Evolutionary conservation across 2,113 vertebrate genomes (phyloP).

Genomic region (Trematocara nigrifrons): DNA sequence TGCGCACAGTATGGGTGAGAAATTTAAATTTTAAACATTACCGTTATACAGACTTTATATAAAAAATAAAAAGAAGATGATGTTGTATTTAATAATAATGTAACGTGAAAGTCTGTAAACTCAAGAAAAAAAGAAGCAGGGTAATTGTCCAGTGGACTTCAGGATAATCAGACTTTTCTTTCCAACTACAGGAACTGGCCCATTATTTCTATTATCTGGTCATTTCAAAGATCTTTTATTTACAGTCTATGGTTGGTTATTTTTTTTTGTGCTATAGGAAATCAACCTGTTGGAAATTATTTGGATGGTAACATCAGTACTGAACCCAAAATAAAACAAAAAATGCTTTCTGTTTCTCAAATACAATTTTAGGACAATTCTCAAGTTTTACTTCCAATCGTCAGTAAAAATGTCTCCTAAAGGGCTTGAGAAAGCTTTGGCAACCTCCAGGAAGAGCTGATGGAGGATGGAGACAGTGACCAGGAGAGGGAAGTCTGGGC

Average conservation of each 20-base stretch:
- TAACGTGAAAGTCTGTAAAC: background rate
- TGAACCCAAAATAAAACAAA: background rate
- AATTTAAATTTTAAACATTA: background rate
- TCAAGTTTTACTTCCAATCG: background rate
- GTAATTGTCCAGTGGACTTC: background rate
- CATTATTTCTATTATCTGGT: background rate
- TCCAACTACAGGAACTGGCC: background rate
- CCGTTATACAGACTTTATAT: background rate
- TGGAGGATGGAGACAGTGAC: background rate
- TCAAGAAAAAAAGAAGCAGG: background rate
- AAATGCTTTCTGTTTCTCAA: background rate
- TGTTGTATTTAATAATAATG: background rate
- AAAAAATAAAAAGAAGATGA: background rate
- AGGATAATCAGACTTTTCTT: background rate
- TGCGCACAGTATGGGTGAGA: background rate
- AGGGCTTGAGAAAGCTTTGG: background rate
- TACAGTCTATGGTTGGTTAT: background rate
- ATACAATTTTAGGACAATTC: background rate
- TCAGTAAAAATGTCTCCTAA: background rate
- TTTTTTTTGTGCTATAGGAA: background rate
- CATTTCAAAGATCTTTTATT: background rate
- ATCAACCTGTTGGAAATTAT: background rate
- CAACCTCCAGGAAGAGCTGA: background rate
- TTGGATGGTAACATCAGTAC: background rate
- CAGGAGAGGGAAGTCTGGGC: background rate